A percentile compares a stretch with the other conserved stretches of the same genome.
Evolutionary conservation across 2,113 vertebrate species (phyloP).

Genomic region (Bufo gargarizans): DNA sequence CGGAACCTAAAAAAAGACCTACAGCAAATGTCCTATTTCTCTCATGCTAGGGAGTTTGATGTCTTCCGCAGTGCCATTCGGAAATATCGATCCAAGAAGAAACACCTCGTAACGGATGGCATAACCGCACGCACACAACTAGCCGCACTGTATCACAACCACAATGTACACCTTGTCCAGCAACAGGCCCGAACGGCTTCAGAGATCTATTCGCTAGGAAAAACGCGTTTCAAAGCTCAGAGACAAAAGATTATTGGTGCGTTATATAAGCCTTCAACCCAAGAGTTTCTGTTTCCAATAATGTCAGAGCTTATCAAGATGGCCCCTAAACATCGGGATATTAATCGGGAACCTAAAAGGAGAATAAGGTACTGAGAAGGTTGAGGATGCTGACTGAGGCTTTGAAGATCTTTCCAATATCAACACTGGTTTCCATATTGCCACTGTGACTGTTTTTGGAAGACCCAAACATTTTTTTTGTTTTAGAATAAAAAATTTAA

Average conservation of each 20-base stretch:
- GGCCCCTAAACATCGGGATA: conserved; percentile 1
- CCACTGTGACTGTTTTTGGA: neutral
- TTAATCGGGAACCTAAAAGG: neutral
- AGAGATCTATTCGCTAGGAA: neutral
- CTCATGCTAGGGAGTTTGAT: neutral
- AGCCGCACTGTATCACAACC: neutral
- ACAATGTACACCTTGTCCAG: neutral
- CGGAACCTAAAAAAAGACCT: neutral
- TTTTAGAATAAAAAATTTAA: neutral
- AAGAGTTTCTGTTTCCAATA: conserved; percentile 3
- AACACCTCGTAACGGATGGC: neutral
- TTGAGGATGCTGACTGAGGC: neutral
- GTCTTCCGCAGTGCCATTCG: neutral
- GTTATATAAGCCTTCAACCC: neutral
- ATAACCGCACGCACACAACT: conserved; percentile 1
- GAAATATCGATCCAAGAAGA: neutral
- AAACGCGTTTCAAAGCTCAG: neutral
- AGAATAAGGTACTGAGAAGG: neutral
- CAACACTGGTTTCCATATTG: neutral
- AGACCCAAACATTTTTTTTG: neutral
- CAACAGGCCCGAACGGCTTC: neutral
- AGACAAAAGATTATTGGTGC: neutral
- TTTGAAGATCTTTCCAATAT: neutral
- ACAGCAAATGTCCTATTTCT: neutral
- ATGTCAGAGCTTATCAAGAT: neutral